Conservation (phyloP, 2,797 vertebrate species). For the Typhlichthys subterraneus region DNA sequence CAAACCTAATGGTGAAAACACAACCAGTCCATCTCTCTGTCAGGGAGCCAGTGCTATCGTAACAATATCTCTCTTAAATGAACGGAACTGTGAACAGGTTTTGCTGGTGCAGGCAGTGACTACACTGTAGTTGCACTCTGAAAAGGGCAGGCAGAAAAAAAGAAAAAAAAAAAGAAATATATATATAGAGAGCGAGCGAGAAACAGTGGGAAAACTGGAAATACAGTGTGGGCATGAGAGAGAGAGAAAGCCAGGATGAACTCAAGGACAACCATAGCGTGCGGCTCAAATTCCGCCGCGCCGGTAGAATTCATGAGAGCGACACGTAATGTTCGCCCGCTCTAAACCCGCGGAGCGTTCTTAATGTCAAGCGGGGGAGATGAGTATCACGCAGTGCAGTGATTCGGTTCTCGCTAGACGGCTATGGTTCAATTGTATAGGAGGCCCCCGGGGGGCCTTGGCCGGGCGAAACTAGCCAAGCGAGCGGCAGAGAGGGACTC, state of each 20-base stretch:
- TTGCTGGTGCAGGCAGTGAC: conserved; percentile 35
- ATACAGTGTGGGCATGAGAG: background rate
- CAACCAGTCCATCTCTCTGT: conserved; percentile 32
- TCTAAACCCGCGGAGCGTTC: conserved; percentile 48
- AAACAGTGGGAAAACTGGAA: background rate
- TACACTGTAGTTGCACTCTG: conserved; percentile 38
- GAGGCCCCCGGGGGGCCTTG: conserved; percentile 39
- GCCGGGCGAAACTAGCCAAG: conserved; percentile 26
- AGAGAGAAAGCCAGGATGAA: conserved; percentile 12
- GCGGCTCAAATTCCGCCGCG: conserved; percentile 69
- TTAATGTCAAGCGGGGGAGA: conserved; percentile 62
- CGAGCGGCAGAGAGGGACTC: conserved; percentile 56
- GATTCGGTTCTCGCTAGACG: conserved; percentile 53
- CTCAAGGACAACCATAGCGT: conserved; percentile 30
- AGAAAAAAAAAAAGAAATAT: background rate
- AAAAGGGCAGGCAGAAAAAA: conserved; percentile 16
- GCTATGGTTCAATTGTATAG: conserved; percentile 51
- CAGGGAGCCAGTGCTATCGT: conserved; percentile 36
- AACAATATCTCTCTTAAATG: conserved; percentile 50
- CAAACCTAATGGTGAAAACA: conserved; percentile 27
- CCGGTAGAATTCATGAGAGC: conserved; percentile 59
- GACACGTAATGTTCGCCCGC: conserved; percentile 51
- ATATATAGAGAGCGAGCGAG: background rate
- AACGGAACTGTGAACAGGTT: conserved; percentile 52
- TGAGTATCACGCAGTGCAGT: conserved; percentile 58